Evolutionary conservation across 2,888 invertebrate species (phyloP), one percentile per base, ranked within the genome.

Genomic region (Drosophila borborema): DNA sequence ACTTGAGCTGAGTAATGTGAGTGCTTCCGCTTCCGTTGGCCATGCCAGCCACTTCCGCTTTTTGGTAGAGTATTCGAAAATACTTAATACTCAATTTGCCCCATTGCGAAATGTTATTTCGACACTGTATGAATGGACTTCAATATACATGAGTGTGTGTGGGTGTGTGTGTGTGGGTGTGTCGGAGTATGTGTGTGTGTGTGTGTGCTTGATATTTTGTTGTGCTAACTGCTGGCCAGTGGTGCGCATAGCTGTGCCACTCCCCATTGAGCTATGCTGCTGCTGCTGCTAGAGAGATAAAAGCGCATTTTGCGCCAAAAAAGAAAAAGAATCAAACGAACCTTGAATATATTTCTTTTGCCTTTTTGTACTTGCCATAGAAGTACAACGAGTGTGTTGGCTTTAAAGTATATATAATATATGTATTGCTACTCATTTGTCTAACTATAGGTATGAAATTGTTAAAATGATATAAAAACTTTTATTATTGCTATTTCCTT

Each of bases 51-150:
- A 87, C 88, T 76, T 87, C 85, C 88, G 77, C 58, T 43, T 72
- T 70, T 68, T 55, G 58, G 58, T 55, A 58, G 54, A 80, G 79
- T 79, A 75, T 75, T 81, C 71, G 79, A 72, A 84, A 86, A 86
- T 85, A 81, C 88, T 87, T 86, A 85, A 85, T 87, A 81, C 85
- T 77, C 85, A 85, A 86, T 87, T 87, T 87, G 79, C 71, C 70
- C 65, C 58, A 53, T 48, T 73, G 48, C 51, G 58, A 71, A 80
- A 84, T 84, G 74, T 67, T 79, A 69, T 75, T 72, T 68, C 64
- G 59, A 65, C 77, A 68, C 68, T 63, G 23, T 20, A n/a, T 43
- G 58, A 36, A 31, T 41, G 34, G 28, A 6, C 28, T 28, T 5
- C 28, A 28, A 28, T 28, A 6, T 23, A 63, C 2, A 2, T n/a